Evolutionary conservation across 2,888 invertebrate species (phyloP).

Genomic region (Quadriops clusia): DNA sequence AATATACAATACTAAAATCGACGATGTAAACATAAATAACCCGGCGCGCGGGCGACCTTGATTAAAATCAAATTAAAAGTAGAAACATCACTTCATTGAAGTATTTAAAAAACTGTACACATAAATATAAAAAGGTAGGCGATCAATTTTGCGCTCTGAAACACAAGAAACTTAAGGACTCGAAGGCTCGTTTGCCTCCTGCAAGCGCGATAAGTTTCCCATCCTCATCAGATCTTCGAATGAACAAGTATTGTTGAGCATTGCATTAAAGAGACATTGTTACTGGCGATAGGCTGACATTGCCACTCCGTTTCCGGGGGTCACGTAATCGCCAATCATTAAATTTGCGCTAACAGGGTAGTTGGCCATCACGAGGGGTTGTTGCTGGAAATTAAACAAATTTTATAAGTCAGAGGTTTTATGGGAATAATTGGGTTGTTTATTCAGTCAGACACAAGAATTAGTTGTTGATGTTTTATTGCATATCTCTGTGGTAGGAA

Average conservation of each 20-base stretch:
- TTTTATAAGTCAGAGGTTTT: background rate
- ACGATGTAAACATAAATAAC: slow-evolving; percentile 1
- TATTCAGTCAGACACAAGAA: too few relatives aligned
- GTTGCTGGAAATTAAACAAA: slow-evolving; percentile 31
- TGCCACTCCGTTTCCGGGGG: slow-evolving; percentile 43
- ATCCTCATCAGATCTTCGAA: slow-evolving; percentile 21
- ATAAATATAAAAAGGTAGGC: too few relatives aligned
- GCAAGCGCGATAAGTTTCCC: too few relatives aligned
- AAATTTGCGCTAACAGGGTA: slow-evolving; percentile 59
- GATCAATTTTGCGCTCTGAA: too few relatives aligned
- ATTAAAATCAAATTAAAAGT: background rate
- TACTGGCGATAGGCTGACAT: slow-evolving; percentile 34
- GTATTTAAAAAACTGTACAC: too few relatives aligned
- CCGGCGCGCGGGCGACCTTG: too few relatives aligned
- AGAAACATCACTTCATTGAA: background rate
- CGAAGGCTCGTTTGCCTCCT: too few relatives aligned
- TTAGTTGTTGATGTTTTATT: too few relatives aligned
- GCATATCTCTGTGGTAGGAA: too few relatives aligned
- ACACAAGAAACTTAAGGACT: too few relatives aligned
- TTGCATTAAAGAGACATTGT: slow-evolving; percentile 20
- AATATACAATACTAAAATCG: slow-evolving; percentile 6
- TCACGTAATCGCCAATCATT: slow-evolving; percentile 67
- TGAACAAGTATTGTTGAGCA: slow-evolving; percentile 25
- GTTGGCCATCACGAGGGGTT: slow-evolving; percentile 47
- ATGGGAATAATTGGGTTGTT: too few relatives aligned